A percentile compares a stretch with the other conserved stretches of the same genome.
These are phyloP conservation scores for Pelagia noctiluca DNA, from an alignment of 30 jellyfish, hydroid and myxozoan genomes.

Conservation along the genomic window DNA sequence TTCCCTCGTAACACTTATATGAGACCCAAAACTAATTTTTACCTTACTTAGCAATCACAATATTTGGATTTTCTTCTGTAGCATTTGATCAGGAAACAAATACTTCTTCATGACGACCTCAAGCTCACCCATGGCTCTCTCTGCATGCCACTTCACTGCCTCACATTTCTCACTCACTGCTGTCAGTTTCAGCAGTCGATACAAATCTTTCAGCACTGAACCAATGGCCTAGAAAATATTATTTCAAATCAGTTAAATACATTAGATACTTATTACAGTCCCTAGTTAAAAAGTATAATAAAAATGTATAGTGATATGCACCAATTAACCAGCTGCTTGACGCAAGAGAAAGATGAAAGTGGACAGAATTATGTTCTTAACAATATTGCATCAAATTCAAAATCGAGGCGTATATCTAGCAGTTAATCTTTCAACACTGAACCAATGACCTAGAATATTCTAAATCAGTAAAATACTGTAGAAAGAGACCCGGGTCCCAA, in stretches of 20 bases:
- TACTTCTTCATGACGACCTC: constrained; percentile 62
- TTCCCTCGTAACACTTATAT: too few relatives aligned
- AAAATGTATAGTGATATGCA: too few relatives aligned
- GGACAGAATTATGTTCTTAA: too few relatives aligned
- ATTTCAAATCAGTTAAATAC: neutral
- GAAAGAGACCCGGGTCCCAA: neutral
- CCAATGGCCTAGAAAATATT: constrained; percentile 67
- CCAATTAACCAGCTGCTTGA: too few relatives aligned
- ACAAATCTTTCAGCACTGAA: constrained; percentile 48
- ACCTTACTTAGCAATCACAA: too few relatives aligned
- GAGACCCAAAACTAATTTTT: too few relatives aligned
- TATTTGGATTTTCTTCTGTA: constrained; percentile 62
- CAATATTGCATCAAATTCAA: too few relatives aligned
- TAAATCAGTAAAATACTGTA: too few relatives aligned
- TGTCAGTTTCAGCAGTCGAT: constrained; percentile 65
- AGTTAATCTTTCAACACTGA: constrained; percentile 46
- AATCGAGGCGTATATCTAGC: too few relatives aligned
- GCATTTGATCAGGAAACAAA: constrained; percentile 40
- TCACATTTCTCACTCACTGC: constrained; percentile 48
- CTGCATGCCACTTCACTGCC: constrained; percentile 39
- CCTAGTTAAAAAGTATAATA: neutral
- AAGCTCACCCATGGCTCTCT: constrained; percentile 70
- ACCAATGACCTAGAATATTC: constrained; percentile 66
- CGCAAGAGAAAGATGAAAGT: too few relatives aligned
- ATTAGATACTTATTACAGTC: too few relatives aligned